phyloP scores from a whole-genome alignment of 2,113 vertebrate species.

The Xyrauchen texanus region DNA sequence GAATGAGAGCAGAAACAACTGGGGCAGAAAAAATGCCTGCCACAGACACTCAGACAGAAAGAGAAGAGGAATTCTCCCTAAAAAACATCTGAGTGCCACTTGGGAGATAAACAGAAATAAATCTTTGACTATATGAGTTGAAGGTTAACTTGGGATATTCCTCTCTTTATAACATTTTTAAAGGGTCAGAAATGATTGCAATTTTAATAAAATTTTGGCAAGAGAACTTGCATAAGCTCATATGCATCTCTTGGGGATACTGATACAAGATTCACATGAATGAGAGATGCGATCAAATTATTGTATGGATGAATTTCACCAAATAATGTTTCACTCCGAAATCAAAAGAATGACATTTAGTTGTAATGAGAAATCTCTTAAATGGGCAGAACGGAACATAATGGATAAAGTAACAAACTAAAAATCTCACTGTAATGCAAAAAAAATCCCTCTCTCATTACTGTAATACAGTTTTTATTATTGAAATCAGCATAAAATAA shows the following conservation, averaged over 20 bases:
- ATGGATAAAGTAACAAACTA: no score
- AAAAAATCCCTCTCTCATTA: no score
- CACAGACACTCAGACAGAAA: conserved; percentile 33
- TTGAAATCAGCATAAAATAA: no score
- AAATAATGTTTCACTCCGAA: background rate
- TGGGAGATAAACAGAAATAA: no score
- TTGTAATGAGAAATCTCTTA: no score
- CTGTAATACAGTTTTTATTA: no score
- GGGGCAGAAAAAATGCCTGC: conserved; percentile 47
- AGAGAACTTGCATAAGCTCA: no score
- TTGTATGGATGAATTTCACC: background rate
- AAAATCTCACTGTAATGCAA: no score
- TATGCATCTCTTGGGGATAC: background rate
- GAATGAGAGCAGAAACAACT: conserved; percentile 27
- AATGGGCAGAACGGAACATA: no score
- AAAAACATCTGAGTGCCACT: no score
- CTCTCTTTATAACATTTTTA: background rate
- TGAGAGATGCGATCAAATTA: background rate
- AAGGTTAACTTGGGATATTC: conserved; percentile 1
- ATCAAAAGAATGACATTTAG: no score
- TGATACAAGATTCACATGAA: background rate
- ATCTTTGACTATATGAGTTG: background rate
- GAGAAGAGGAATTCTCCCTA: conserved; percentile 19
- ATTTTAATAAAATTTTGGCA: background rate
- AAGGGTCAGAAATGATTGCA: background rate